Evolutionary conservation across 2,113 vertebrate species (phyloP).

Genomic region (Coracopsis vasa): DNA sequence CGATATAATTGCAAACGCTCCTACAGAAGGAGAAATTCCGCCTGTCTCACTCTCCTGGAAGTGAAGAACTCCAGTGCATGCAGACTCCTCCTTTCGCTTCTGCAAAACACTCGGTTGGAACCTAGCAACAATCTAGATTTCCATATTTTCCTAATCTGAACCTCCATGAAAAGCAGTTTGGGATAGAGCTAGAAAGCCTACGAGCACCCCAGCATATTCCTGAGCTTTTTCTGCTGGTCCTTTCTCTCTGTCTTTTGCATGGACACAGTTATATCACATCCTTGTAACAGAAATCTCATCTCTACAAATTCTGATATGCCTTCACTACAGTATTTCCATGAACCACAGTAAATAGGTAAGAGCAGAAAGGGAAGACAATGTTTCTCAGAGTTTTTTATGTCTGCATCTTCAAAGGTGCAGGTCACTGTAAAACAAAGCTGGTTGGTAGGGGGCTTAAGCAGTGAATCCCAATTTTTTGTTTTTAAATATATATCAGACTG

Average conservation of each 20-base stretch:
- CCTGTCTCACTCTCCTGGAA: background rate
- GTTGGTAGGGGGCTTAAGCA: background rate
- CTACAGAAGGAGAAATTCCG: background rate
- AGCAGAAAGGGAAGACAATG: background rate
- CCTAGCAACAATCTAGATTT: background rate
- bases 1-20: background rate
- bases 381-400: background rate
- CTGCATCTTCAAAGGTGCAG: fast-evolving
- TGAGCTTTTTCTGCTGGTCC: background rate
- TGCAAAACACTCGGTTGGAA: background rate
- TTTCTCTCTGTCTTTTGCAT: background rate
- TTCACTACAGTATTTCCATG: background rate
- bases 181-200: background rate
- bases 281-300: background rate
- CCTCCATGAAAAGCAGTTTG: background rate
- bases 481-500: background rate
- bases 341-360: background rate
- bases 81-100: background rate
- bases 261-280: fast-evolving
- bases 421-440: background rate
- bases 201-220: background rate
- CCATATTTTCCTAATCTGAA: background rate
- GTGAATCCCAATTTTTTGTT: background rate
- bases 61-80: background rate
- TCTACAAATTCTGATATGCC: background rate